Evolutionary conservation across 1,140 invertebrate genomes (phyloP).

Genomic region (Portunus trituberculatus): DNA sequence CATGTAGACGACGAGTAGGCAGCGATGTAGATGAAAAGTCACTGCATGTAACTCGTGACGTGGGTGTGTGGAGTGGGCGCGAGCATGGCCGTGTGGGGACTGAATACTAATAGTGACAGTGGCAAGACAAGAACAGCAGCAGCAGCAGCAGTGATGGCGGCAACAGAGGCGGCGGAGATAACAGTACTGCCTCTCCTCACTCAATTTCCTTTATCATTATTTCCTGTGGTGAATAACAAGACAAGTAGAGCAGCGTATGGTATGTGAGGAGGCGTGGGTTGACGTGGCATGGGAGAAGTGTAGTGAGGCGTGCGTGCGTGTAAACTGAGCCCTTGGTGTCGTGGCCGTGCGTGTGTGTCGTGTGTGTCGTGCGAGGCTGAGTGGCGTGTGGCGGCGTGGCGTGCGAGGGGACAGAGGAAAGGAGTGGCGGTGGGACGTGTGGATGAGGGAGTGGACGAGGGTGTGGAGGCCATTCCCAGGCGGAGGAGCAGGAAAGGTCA

Average conservation of each 20-base stretch:
- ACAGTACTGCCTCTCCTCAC: background rate
- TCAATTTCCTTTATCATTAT: background rate
- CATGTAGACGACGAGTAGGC: background rate
- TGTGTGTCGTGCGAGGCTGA: background rate
- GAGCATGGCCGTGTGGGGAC: background rate
- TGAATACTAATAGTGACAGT: background rate
- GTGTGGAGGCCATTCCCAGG: background rate
- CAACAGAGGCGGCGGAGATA: background rate
- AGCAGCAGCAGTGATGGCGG: background rate
- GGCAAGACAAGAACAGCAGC: background rate
- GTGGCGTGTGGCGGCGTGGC: background rate
- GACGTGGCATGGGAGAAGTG: background rate
- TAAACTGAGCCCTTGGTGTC: background rate
- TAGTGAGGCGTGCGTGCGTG: background rate
- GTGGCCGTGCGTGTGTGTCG: background rate
- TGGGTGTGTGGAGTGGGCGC: background rate
- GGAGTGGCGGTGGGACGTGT: background rate
- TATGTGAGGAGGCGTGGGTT: background rate
- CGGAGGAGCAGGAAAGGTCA: constrained; percentile 17
- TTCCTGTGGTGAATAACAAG: background rate
- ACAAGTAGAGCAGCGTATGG: background rate
- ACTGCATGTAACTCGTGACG: background rate
- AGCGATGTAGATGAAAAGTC: background rate
- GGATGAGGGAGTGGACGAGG: background rate
- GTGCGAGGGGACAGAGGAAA: background rate